These are phyloP conservation scores for Malthinus seriepunctatus DNA, from an alignment of 2,888 invertebrate species.

Conservation along the genomic window DNA sequence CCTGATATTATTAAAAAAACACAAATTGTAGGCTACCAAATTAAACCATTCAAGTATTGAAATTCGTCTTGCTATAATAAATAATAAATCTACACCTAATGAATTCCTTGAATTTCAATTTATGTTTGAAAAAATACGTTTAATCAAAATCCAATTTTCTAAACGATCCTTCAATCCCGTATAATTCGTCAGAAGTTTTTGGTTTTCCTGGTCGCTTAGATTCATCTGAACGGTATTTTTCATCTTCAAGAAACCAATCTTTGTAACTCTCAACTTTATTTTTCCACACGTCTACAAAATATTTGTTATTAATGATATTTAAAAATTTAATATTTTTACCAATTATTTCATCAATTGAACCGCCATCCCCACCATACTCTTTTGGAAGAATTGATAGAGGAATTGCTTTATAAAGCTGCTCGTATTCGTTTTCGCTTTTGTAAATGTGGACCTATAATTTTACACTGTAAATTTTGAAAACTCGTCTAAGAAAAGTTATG, in stretches of 20 bases:
- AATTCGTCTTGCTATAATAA: no score
- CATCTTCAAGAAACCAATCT: conserved; percentile 59
- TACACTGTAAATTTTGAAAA: no score
- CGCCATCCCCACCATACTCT: conserved; percentile 69
- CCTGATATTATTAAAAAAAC: background rate
- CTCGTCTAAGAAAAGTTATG: no score
- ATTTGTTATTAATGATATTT: background rate
- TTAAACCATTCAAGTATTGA: no score
- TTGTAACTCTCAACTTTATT: conserved; percentile 57
- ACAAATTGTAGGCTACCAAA: no score
- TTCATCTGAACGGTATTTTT: conserved; percentile 57
- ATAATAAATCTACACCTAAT: no score
- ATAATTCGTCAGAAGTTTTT: conserved; percentile 58
- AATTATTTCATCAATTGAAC: conserved; percentile 57
- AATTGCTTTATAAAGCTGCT: conserved; percentile 61
- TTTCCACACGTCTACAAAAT: conserved; percentile 49
- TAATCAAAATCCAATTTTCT: conserved; percentile 58
- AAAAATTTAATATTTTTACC: conserved; percentile 47
- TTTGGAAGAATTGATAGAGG: conserved; percentile 63
- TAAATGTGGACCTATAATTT: conserved; percentile 39
- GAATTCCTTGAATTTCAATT: background rate
- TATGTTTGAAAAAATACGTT: conserved; percentile 6
- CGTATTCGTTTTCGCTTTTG: conserved; percentile 56
- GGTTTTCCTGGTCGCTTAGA: conserved; percentile 58
- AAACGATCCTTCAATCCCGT: conserved; percentile 61